Evolutionary conservation across 2,888 invertebrate species (phyloP).

Genomic region (Polylopha cassiicola): DNA sequence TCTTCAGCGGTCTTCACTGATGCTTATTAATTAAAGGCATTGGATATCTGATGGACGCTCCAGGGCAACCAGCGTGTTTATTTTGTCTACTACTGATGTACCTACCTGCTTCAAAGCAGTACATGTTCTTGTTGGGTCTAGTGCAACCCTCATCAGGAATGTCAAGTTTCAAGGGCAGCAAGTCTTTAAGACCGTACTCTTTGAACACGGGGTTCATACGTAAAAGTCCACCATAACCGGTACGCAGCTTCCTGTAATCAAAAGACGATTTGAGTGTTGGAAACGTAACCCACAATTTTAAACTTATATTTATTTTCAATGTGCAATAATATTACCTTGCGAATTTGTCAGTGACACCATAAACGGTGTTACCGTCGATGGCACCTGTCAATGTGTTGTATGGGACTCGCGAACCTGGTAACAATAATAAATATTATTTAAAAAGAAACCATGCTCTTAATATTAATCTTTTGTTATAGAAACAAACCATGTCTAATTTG

Average conservation of each 20-base stretch:
- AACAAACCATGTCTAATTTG: too few relatives aligned
- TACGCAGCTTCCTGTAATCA: conserved; percentile 82
- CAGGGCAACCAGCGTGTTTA: too few relatives aligned
- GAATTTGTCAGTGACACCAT: conserved; percentile 90
- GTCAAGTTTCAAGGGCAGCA: conserved; percentile 90
- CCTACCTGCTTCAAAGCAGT: conserved; percentile 93
- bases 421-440: conserved; percentile 17
- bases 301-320: too few relatives aligned
- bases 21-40: too few relatives aligned
- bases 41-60: too few relatives aligned
- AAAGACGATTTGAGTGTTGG: not conserved
- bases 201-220: conserved; percentile 93
- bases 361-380: conserved; percentile 93
- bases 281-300: not conserved
- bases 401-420: conserved; percentile 86
- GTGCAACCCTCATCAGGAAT: conserved; percentile 96
- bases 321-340: conserved; percentile 74
- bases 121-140: conserved; percentile 91
- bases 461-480: too few relatives aligned
- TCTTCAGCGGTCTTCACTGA: too few relatives aligned
- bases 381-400: conserved; percentile 92
- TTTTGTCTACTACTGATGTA: conserved; percentile 6
- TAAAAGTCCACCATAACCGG: conserved; percentile 88
- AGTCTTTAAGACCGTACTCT: conserved; percentile 91
- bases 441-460: too few relatives aligned